Conservation (phyloP, 2,797 vertebrate species). For the Cirrhinus mrigala region DNA sequence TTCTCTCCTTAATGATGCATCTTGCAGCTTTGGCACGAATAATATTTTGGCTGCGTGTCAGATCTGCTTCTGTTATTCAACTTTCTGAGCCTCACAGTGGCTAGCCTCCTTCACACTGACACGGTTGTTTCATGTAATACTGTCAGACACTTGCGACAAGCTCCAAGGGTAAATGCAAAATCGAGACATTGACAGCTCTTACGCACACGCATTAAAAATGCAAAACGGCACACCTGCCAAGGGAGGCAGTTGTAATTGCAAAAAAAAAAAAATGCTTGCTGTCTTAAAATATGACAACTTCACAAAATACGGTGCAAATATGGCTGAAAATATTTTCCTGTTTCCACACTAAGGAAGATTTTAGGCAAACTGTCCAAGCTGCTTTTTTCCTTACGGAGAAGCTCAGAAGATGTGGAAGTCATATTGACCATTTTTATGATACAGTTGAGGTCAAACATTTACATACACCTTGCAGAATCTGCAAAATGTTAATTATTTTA, state of each 20-base stretch:
- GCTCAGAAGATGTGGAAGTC: background rate
- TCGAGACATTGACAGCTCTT: conserved; percentile 25
- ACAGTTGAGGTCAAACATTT: too few relatives aligned
- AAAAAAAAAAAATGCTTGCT: background rate
- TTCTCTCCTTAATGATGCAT: conserved; percentile 40
- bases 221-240: conserved; percentile 22
- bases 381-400: background rate
- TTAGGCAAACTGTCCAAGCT: background rate
- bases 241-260: conserved; percentile 11
- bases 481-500: too few relatives aligned
- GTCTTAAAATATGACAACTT: background rate
- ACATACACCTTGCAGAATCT: too few relatives aligned
- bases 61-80: conserved; percentile 44
- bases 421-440: background rate
- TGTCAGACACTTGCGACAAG: conserved; percentile 6
- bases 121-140: conserved; percentile 13
- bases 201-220: conserved; percentile 35
- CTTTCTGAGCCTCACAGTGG: conserved; percentile 27
- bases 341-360: background rate
- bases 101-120: conserved; percentile 32
- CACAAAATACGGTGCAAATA: background rate
- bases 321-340: background rate
- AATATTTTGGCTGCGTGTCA: conserved; percentile 44
- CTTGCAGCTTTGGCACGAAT: conserved; percentile 21
- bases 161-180: conserved; percentile 31